A percentile compares a stretch with the other conserved stretches of the same genome.
phyloP scores from a whole-genome alignment of 2,888 invertebrate genomes.

The Liopterus haemorrhoidalis region DNA sequence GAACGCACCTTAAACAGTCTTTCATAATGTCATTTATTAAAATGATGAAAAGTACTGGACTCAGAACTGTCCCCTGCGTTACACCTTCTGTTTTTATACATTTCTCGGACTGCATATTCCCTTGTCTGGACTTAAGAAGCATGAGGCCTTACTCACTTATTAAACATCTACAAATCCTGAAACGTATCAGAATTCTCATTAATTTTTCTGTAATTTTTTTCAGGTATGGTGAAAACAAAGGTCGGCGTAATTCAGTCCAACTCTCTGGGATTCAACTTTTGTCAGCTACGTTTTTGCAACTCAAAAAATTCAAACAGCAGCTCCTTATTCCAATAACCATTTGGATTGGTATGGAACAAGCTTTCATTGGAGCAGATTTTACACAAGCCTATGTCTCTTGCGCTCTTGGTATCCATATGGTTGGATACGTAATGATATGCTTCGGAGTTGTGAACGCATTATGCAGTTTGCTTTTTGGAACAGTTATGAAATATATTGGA shows the following conservation, averaged over 20 bases:
- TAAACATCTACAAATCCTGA: no score
- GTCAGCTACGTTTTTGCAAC: slow-evolving; percentile 83
- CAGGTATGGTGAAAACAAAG: slow-evolving; percentile 82
- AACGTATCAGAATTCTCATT: no score
- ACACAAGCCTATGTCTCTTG: slow-evolving; percentile 68
- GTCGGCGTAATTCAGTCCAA: slow-evolving; percentile 68
- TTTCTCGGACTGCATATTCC: no score
- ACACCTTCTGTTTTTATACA: no score
- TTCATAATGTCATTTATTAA: no score
- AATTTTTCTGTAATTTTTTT: no score
- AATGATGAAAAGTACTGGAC: no score
- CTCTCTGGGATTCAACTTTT: slow-evolving; percentile 73
- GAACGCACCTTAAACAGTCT: no score
- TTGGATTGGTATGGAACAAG: slow-evolving; percentile 97
- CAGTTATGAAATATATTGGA: slow-evolving; percentile 87
- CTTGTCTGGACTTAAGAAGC: no score
- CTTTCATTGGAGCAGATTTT: slow-evolving; percentile 89
- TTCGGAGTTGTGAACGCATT: slow-evolving; percentile 91
- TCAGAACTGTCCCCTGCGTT: no score
- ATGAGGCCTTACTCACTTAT: no score
- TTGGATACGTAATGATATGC: slow-evolving; percentile 96
- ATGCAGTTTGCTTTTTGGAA: slow-evolving; percentile 86
- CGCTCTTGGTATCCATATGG: slow-evolving; percentile 82
- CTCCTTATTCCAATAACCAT: slow-evolving; percentile 90
- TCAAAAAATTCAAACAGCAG: slow-evolving; percentile 86